phyloP scores from a whole-genome alignment of 2,888 invertebrate genomes.

The Idaea biselata region DNA sequence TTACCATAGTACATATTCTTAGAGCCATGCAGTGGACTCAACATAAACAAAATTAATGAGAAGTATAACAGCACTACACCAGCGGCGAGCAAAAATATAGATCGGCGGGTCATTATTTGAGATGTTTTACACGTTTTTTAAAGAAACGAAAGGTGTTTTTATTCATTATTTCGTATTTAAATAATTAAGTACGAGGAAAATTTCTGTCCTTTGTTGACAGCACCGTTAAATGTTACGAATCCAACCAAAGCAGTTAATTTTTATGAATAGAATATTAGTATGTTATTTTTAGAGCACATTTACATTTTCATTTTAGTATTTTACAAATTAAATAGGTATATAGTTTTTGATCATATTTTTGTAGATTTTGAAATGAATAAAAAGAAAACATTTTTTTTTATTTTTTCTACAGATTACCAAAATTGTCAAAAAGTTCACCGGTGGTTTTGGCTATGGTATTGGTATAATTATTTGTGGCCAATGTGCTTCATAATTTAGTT shows the following conservation, averaged over 20 bases:
- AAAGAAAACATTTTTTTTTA: too few species aligned
- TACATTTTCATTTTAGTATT: too few species aligned
- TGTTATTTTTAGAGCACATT: too few species aligned
- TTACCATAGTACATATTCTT: conserved; percentile 47
- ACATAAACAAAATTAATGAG: conserved; percentile 65
- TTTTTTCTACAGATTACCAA: too few species aligned
- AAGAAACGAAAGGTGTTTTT: neutral
- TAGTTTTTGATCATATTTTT: too few species aligned
- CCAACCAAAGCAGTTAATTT: too few species aligned
- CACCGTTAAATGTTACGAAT: too few species aligned
- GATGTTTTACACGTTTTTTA: conserved; percentile 12
- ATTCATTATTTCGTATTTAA: neutral
- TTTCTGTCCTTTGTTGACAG: neutral
- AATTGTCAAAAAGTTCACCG: too few species aligned
- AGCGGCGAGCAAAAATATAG: conserved; percentile 58
- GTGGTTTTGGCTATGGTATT: too few species aligned
- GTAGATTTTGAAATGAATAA: too few species aligned
- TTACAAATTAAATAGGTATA: too few species aligned
- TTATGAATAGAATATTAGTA: too few species aligned
- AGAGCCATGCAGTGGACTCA: conserved; percentile 58
- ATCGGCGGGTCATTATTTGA: conserved; percentile 57
- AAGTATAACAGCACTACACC: conserved; percentile 65
- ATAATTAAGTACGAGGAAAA: neutral
- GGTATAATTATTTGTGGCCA: neutral
- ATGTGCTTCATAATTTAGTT: neutral